Evolutionary conservation across 1,140 invertebrate species (phyloP).

Genomic region (Lanistes nyassanus): DNA sequence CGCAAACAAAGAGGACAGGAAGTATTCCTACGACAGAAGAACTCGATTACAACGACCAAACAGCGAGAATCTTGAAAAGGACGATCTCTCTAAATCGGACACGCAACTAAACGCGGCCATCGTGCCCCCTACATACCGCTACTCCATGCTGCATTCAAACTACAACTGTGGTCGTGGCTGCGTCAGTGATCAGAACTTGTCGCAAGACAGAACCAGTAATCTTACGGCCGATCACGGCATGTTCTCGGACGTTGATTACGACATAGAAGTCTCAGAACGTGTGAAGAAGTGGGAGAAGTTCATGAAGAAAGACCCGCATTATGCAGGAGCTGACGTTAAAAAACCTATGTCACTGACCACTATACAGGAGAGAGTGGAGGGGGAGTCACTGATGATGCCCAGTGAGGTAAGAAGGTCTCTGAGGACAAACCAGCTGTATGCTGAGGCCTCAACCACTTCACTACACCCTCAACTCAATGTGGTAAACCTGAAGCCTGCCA

Average conservation of each 20-base stretch:
- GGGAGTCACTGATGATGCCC: slow-evolving; percentile 35
- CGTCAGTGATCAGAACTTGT: slow-evolving; percentile 29
- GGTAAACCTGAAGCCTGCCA: slow-evolving; percentile 26
- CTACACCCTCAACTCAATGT: neutral
- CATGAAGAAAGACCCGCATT: slow-evolving; percentile 42
- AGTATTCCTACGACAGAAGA: slow-evolving; percentile 38
- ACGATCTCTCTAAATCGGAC: slow-evolving; percentile 59
- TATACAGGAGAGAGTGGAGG: slow-evolving; percentile 35
- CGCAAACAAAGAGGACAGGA: slow-evolving; percentile 26
- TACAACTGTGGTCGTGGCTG: slow-evolving; percentile 22
- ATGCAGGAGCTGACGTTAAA: slow-evolving; percentile 26
- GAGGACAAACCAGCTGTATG: slow-evolving; percentile 17
- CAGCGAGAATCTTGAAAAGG: slow-evolving; percentile 37
- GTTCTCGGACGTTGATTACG: slow-evolving; percentile 64
- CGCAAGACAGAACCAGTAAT: slow-evolving; percentile 13
- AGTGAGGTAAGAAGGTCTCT: slow-evolving; percentile 34
- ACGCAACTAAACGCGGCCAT: slow-evolving; percentile 49
- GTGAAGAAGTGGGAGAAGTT: slow-evolving; percentile 61
- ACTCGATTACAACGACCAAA: slow-evolving; percentile 19
- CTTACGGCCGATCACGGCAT: slow-evolving; percentile 46
- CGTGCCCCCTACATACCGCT: slow-evolving; percentile 20
- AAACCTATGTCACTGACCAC: slow-evolving; percentile 31
- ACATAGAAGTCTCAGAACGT: slow-evolving; percentile 60
- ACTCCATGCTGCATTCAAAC: slow-evolving; percentile 33
- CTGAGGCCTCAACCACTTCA: neutral